Conservation (phyloP, 2,797 vertebrate species). For the Lithobates sylvaticus region DNA sequence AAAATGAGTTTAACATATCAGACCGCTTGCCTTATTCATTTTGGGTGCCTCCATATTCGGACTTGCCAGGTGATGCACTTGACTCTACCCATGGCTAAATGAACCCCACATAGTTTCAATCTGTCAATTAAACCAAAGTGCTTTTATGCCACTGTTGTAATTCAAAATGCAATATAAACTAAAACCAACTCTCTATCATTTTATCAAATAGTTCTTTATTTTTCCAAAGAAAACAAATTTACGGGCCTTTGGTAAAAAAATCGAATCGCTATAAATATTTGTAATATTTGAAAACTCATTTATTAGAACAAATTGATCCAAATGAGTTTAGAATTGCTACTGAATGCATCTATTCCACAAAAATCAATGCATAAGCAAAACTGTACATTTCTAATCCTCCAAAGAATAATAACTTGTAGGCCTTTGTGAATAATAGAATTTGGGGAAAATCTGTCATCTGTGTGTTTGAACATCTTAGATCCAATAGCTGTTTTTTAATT, state of each 20-base stretch:
- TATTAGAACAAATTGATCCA: neutral
- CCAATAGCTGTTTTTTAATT: neutral
- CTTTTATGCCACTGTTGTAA: neutral
- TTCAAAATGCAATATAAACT: neutral
- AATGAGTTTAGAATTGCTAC: neutral
- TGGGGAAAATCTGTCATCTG: neutral
- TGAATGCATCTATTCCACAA: neutral
- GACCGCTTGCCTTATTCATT: neutral
- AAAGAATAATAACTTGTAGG: neutral
- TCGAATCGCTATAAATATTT: neutral
- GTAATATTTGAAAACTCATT: neutral
- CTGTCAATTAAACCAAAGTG: no score
- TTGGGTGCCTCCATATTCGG: neutral
- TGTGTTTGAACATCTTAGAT: neutral
- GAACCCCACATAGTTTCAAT: neutral
- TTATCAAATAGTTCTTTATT: neutral
- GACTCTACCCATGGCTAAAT: conserved; percentile 2
- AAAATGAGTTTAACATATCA: conserved; percentile 13
- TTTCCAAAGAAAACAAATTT: no score
- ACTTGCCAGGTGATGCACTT: neutral
- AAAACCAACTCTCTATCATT: neutral
- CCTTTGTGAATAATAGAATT: neutral
- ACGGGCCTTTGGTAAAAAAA: neutral
- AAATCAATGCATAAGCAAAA: neutral
- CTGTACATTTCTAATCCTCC: neutral